These are phyloP conservation scores for Rhimphoctona megacephalus DNA, from an alignment of 2,888 invertebrate genomes.

Conservation along the genomic window DNA sequence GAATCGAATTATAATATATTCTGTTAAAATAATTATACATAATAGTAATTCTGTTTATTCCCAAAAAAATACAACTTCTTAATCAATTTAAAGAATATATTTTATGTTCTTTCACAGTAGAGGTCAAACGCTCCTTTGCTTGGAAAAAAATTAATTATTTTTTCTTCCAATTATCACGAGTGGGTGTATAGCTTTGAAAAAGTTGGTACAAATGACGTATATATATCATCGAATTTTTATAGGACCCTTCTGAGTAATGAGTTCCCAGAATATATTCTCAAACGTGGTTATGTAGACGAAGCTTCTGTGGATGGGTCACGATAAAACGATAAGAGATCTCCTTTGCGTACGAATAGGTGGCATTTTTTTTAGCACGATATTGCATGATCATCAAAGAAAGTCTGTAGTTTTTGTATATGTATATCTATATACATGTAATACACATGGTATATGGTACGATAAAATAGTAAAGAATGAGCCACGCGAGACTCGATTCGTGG, in stretches of 20 bases:
- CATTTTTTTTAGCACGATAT: slow-evolving; percentile 55
- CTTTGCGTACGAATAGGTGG: slow-evolving; percentile 21
- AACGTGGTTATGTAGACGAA: slow-evolving; percentile 12
- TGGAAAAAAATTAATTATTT: background rate
- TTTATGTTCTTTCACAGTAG: background rate
- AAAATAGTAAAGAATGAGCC: slow-evolving; percentile 63
- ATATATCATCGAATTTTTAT: slow-evolving; percentile 43
- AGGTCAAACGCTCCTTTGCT: background rate
- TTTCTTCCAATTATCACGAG: background rate
- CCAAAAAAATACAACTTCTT: too few relatives aligned
- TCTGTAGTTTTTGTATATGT: slow-evolving; percentile 14
- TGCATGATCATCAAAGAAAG: slow-evolving; percentile 60
- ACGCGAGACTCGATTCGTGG: slow-evolving; percentile 66
- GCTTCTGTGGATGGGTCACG: slow-evolving; percentile 55
- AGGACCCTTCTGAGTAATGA: slow-evolving; percentile 32
- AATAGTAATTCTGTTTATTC: too few relatives aligned
- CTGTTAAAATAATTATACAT: too few relatives aligned
- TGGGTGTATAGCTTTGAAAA: background rate
- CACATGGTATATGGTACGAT: slow-evolving; percentile 36
- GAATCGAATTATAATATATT: too few relatives aligned
- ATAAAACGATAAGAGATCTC: slow-evolving; percentile 63
- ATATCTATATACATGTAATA: slow-evolving; percentile 27
- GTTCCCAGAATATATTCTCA: slow-evolving; percentile 53
- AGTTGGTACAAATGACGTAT: background rate
- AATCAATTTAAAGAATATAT: background rate